phyloP scores from a whole-genome alignment of 2,797 vertebrate genomes.

The Eulemur coronatus region DNA sequence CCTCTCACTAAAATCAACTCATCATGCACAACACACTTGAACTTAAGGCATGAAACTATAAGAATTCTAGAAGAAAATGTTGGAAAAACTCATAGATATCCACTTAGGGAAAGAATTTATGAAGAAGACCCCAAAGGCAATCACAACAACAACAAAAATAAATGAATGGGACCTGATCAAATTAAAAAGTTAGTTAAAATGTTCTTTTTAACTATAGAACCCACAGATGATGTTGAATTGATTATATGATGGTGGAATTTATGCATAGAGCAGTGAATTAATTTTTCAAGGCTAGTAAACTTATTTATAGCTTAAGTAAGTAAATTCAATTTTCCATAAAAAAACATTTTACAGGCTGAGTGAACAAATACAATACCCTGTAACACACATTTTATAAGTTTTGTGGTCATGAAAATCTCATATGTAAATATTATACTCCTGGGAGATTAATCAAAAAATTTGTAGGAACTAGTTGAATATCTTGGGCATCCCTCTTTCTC shows the following conservation, averaged over 20 bases:
- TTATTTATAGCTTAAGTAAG: not conserved
- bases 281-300: slow-evolving; percentile 11
- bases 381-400: not conserved
- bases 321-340: slow-evolving; percentile 1
- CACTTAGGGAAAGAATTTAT: too few species aligned
- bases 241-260: not conserved
- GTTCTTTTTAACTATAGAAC: not conserved
- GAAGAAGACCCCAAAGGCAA: too few species aligned
- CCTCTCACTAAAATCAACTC: too few species aligned
- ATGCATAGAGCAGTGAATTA: not conserved
- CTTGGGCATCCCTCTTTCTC: not conserved
- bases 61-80: too few species aligned
- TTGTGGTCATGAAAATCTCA: not conserved
- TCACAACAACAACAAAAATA: too few species aligned
- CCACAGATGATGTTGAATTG: not conserved
- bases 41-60: too few species aligned
- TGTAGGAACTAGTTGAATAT: not conserved
- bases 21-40: too few species aligned
- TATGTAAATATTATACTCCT: not conserved
- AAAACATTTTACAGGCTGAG: not conserved
- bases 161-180: too few species aligned
- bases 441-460: not conserved
- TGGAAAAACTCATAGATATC: too few species aligned
- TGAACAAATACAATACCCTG: not conserved
- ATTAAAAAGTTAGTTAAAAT: not conserved